Evolutionary conservation across 2,888 invertebrate genomes (phyloP), one percentile per base, ranked within the genome.

Genomic region (Elmis aenea): DNA sequence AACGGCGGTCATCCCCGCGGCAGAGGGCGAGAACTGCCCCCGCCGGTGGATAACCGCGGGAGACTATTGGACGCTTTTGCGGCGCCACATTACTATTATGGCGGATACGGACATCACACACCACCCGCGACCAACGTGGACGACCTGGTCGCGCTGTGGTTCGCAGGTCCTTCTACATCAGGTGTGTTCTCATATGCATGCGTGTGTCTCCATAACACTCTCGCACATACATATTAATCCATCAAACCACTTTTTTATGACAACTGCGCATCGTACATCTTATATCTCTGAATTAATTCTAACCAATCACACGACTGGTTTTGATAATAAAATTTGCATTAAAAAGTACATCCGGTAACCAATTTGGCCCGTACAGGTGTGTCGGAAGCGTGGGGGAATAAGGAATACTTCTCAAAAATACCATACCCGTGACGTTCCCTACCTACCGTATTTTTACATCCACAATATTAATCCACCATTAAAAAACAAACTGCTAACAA

Each of bases 101-200:
- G 52, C 12, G 54, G 56, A 38, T 52, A 51, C 14, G 50, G 51
- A 13, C 52, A 53, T 26, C 38, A 45, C 23, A 52, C 57, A 37
- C 54, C 58, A 33, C 45, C 62, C 24, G 57, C 62, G 38, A 47
- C 80, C 55, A 81, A 79, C 61, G 83, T 80, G 64, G 84, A 84
- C 70, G 84, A 84, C 64, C 70, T 84, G 61, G 82, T 84, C 63
- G 82, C 83, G 51, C 73, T 83, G 52, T 84, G 83, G 77, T 80
- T 84, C 62, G 77, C 81, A 54, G 77, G 79, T 61, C 73, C 77
- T 32, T 55, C 59, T 33, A 52, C 59, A 35, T 40, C 57, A 59
- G 67, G 68, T 68, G 53, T 56, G 64, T 59, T 23, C 35, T 33
- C 35, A 13, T 38, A 12, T 41, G 41, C 28, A 41, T 41, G 41